A percentile compares a stretch with the other conserved stretches of the same genome.
Evolutionary conservation across 2,113 vertebrate species (phyloP).

Genomic region (Steatornis caripensis): DNA sequence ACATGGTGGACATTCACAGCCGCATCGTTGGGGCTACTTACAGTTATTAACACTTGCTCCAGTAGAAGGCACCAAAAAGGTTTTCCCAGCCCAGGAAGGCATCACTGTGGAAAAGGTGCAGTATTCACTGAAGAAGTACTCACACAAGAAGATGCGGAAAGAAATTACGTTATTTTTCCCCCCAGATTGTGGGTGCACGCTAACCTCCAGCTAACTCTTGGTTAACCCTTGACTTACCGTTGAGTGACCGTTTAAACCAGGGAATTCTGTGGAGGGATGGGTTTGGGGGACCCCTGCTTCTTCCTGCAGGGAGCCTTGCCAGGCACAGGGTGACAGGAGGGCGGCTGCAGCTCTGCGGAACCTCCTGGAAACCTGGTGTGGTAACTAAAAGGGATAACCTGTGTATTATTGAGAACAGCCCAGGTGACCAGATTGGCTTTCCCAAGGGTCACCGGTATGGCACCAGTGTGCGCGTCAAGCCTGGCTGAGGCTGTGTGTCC

Average conservation of each 20-base stretch:
- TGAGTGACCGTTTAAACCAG: not conserved
- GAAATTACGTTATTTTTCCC: not conserved
- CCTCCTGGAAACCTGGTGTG: not conserved
- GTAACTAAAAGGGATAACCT: not conserved
- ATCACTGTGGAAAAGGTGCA: not conserved
- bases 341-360: not conserved
- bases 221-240: not conserved
- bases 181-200: not conserved
- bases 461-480: not conserved
- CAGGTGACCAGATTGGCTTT: not conserved
- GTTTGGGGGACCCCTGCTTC: not conserved
- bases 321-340: not conserved
- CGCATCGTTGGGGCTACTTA: not conserved
- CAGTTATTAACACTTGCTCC: conserved; percentile 42
- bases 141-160: not conserved
- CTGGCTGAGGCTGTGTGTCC: not conserved
- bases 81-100: conserved; percentile 2
- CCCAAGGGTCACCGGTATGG: not conserved
- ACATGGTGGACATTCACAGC: conserved; percentile 34
- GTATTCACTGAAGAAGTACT: not conserved
- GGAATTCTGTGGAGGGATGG: not conserved
- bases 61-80: not conserved
- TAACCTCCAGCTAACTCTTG: conserved; percentile 31
- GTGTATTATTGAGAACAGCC: not conserved
- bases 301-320: not conserved